phyloP scores from a whole-genome alignment of 2,888 invertebrate species.

The Rhingia campestris region DNA sequence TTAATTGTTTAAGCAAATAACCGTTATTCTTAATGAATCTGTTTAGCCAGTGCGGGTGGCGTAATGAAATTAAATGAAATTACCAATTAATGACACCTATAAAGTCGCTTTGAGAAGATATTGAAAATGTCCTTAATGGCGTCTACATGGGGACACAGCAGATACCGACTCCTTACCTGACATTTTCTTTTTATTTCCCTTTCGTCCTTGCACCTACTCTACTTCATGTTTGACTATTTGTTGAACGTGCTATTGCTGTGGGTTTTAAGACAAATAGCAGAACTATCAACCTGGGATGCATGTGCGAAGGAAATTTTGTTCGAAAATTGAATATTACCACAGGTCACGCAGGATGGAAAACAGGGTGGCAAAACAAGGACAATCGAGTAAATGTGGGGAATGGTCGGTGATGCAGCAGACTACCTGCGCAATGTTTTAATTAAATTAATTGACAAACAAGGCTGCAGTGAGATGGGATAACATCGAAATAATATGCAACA shows the following conservation, averaged over 20 bases:
- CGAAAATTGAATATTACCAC: constrained; percentile 29
- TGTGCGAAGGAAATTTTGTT: background rate
- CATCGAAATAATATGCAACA: background rate
- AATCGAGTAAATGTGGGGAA: background rate
- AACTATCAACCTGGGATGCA: background rate
- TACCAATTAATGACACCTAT: constrained; percentile 43
- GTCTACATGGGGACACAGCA: background rate
- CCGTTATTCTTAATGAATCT: constrained; percentile 43
- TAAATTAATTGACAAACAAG: constrained; percentile 60
- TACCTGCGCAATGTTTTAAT: constrained; percentile 31
- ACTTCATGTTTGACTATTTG: constrained; percentile 2
- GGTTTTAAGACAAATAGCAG: background rate
- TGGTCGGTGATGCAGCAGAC: constrained; percentile 16
- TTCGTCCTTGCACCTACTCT: constrained; percentile 9
- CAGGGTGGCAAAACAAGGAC: too few species aligned
- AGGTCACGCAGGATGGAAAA: background rate
- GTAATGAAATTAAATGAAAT: constrained; percentile 56
- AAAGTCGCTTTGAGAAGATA: constrained; percentile 36
- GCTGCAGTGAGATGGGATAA: background rate
- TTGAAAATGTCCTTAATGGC: constrained; percentile 47
- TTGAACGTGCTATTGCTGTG: background rate
- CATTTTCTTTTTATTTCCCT: constrained; percentile 5
- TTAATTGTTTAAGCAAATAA: constrained; percentile 56
- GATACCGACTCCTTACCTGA: background rate
- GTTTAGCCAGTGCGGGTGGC: constrained; percentile 6